These are phyloP conservation scores for Drosophila neocordata DNA, from an alignment of 1,140 invertebrate species.

Conservation along the genomic window DNA sequence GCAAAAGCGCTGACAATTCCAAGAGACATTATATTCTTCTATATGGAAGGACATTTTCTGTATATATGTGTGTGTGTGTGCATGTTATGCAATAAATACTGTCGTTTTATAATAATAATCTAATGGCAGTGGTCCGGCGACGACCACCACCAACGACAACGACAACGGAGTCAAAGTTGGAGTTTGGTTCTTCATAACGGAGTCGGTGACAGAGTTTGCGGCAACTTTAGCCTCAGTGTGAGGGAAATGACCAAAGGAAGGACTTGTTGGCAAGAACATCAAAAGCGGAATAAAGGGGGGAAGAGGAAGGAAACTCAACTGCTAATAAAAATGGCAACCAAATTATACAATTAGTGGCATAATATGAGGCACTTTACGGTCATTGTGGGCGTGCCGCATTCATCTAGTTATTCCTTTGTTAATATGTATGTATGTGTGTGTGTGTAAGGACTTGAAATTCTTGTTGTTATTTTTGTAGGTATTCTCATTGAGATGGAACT, in stretches of 20 bases:
- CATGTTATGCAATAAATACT: constrained; percentile 76
- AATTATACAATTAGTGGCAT: constrained; percentile 79
- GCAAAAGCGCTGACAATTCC: constrained; percentile 44
- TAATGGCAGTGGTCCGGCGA: constrained; percentile 61
- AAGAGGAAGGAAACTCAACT: constrained; percentile 35
- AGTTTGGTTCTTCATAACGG: neutral
- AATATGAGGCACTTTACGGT: constrained; percentile 77
- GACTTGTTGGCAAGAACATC: constrained; percentile 48
- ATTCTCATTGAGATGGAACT: neutral
- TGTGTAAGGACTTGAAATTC: constrained; percentile 6
- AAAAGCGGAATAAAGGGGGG: constrained; percentile 42
- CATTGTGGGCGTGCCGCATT: constrained; percentile 60
- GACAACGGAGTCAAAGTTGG: constrained; percentile 11
- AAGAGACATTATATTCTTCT: constrained; percentile 35
- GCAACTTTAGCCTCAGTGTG: neutral
- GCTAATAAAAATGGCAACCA: constrained; percentile 77
- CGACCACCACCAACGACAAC: constrained; percentile 12
- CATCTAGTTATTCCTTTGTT: constrained; percentile 43
- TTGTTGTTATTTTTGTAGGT: neutral
- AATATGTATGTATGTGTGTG: constrained; percentile 31
- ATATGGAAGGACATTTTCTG: constrained; percentile 16
- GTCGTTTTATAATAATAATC: constrained; percentile 79
- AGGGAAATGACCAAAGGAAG: neutral
- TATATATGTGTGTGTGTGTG: constrained; percentile 28
- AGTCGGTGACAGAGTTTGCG: neutral